These are phyloP conservation scores for Marasmarcha lunaedactyla DNA, from an alignment of 2,888 invertebrate species.

Conservation along the genomic window DNA sequence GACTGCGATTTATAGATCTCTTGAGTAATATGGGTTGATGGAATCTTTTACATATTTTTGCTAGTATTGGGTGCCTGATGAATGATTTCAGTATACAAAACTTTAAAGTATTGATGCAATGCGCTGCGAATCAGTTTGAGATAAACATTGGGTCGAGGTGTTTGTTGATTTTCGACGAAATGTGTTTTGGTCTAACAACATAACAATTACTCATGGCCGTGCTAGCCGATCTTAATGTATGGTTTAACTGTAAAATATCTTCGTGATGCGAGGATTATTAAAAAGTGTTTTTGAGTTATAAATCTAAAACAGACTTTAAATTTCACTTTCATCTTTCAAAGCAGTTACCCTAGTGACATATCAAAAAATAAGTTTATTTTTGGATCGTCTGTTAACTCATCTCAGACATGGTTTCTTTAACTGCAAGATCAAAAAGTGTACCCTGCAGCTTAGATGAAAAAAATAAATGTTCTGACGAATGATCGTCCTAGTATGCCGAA, in stretches of 20 bases:
- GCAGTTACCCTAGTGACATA: no score
- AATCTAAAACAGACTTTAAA: no score
- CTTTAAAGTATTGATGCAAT: conserved; percentile 19
- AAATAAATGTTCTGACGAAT: neutral
- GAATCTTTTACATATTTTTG: neutral
- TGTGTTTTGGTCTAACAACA: conserved; percentile 23
- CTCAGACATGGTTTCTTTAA: no score
- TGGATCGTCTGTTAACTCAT: no score
- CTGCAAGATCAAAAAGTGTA: no score
- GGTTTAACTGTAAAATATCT: no score
- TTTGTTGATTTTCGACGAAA: conserved; percentile 33
- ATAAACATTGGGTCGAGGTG: conserved; percentile 22
- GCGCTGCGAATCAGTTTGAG: conserved; percentile 12
- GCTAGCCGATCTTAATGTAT: conserved; percentile 7
- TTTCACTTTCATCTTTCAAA: no score
- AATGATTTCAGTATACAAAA: conserved; percentile 9
- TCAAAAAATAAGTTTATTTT: no score
- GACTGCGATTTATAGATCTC: no score
- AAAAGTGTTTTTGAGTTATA: no score
- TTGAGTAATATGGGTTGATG: neutral
- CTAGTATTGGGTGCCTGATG: neutral
- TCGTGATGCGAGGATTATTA: no score
- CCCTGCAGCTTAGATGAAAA: no score
- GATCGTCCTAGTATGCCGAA: conserved; percentile 6
- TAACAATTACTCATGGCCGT: conserved; percentile 27